phyloP scores from a whole-genome alignment of 2,113 vertebrate genomes.

The Synchiropus splendidus region DNA sequence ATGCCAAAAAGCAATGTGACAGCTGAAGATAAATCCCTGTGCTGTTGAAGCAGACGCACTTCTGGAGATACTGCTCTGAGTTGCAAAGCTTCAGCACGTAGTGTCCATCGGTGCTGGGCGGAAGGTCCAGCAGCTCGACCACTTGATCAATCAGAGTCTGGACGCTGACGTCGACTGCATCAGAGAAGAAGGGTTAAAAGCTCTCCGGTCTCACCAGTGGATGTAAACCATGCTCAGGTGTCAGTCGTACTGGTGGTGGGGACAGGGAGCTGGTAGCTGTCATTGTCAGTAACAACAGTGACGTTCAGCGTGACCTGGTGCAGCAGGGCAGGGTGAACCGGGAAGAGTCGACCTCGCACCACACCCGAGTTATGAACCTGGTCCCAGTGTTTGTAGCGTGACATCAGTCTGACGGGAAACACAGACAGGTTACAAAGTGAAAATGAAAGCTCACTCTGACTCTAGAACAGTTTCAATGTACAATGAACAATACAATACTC shows the following conservation, averaged over 20 bases:
- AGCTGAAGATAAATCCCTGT: too few species aligned
- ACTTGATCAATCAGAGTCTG: slow-evolving; percentile 47
- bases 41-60: slow-evolving; percentile 38
- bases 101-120: not conserved
- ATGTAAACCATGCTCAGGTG: too few species aligned
- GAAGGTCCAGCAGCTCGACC: slow-evolving; percentile 32
- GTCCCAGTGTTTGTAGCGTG: slow-evolving; percentile 30
- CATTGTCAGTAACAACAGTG: slow-evolving; percentile 31
- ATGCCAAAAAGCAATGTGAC: too few species aligned
- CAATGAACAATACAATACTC: too few species aligned
- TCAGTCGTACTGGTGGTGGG: slow-evolving; percentile 37
- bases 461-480: too few species aligned
- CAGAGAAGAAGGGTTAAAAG: not conserved
- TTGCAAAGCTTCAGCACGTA: slow-evolving; percentile 57
- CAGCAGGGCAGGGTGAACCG: slow-evolving; percentile 40
- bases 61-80: slow-evolving; percentile 57
- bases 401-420: slow-evolving; percentile 42
- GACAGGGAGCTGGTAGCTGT: slow-evolving; percentile 26
- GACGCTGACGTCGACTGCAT: slow-evolving; percentile 53
- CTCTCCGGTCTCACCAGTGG: too few species aligned
- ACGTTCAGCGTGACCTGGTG: slow-evolving; percentile 41
- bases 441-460: slow-evolving; percentile 3
- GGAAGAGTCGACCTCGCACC: slow-evolving; percentile 37
- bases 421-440: not conserved
- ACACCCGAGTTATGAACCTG: slow-evolving; percentile 25